These are phyloP conservation scores for Eunapius fragilis DNA, from an alignment of 37 sponge, comb jelly and placozoan species.

Conservation along the genomic window DNA sequence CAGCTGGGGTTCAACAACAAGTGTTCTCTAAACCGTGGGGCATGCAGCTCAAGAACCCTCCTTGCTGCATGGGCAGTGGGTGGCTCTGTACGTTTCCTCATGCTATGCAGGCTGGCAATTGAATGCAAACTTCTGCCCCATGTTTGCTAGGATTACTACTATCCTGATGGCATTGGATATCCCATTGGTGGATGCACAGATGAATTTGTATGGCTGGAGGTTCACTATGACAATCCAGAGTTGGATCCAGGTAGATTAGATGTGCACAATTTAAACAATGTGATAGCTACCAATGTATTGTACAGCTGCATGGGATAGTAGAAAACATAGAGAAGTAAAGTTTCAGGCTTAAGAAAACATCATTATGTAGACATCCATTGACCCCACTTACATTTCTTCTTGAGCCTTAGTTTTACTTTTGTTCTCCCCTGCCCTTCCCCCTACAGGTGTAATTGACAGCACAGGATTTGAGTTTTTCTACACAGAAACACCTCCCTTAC, in stretches of 20 bases:
- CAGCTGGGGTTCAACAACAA: not conserved
- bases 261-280: too few species aligned
- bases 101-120: not conserved
- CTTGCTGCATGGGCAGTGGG: not conserved
- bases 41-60: not conserved
- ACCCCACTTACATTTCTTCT: not conserved
- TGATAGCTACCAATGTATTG: too few species aligned
- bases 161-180: constrained; percentile 20
- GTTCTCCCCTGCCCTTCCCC: too few species aligned
- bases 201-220: constrained; percentile 10
- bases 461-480: constrained; percentile 36
- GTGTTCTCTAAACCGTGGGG: not conserved
- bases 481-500: not conserved
- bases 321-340: too few species aligned
- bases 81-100: not conserved
- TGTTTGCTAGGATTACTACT: constrained; percentile 8
- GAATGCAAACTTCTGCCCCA: not conserved
- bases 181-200: constrained; percentile 23
- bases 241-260: not conserved
- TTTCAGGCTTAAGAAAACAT: too few species aligned
- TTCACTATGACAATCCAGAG: constrained; percentile 37
- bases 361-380: too few species aligned
- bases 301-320: too few species aligned
- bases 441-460: constrained; percentile 9
- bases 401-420: not conserved